A percentile compares a stretch with the other conserved stretches of the same genome.
Conservation (phyloP, 2,888 invertebrate genomes). For the Cephus sareptanus region DNA sequence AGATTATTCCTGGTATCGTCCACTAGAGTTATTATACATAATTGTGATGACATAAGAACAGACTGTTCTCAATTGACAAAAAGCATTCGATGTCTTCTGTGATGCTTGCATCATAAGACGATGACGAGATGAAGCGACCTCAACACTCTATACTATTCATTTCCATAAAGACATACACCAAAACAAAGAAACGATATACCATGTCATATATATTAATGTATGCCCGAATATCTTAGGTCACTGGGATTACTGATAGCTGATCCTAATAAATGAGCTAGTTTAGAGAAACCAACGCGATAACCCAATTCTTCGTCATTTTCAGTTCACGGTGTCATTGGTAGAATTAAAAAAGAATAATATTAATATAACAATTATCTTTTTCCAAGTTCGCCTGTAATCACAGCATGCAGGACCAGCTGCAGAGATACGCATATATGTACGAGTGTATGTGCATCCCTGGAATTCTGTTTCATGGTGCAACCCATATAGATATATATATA, state of each 20-base stretch:
- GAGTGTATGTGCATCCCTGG: neutral
- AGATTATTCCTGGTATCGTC: neutral
- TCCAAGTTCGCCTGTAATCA: neutral
- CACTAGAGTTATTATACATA: neutral
- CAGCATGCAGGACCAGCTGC: neutral
- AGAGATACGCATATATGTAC: neutral
- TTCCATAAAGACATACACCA: neutral
- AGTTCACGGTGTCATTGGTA: neutral
- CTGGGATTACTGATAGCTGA: neutral
- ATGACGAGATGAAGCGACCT: neutral
- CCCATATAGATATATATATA: neutral
- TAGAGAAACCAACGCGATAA: slow-evolving; percentile 46
- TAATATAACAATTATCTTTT: neutral
- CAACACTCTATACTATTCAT: neutral
- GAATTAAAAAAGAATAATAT: neutral
- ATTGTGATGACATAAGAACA: neutral
- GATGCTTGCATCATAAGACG: neutral
- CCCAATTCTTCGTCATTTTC: slow-evolving; percentile 39
- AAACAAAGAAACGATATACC: neutral
- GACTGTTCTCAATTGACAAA: neutral
- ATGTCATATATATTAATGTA: no score
- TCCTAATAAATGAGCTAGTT: no score
- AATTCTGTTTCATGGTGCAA: neutral
- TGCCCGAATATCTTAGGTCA: neutral
- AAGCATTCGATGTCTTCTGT: neutral